phyloP scores from a whole-genome alignment of 1,140 invertebrate species.

The Babylonia areolata region DNA sequence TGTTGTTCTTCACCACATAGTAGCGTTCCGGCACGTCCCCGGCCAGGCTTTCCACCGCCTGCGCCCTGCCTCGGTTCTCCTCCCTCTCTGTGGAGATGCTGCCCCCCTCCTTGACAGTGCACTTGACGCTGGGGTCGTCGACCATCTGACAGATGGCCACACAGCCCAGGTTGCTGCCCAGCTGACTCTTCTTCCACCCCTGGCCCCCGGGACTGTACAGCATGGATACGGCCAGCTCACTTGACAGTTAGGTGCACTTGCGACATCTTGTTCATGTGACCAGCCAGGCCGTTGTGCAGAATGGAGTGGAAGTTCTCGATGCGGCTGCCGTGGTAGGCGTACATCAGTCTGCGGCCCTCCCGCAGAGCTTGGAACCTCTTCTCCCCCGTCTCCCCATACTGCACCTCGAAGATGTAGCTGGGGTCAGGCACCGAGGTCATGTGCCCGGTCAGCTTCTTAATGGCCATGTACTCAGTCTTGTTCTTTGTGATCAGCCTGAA shows the following conservation, averaged over 20 bases:
- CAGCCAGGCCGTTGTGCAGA: constrained; percentile 85
- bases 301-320: constrained; percentile 90
- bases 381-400: constrained; percentile 57
- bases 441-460: constrained; percentile 74
- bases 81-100: not conserved
- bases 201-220: constrained; percentile 83
- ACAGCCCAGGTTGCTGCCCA: constrained; percentile 85
- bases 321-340: constrained; percentile 86
- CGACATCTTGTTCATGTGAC: constrained; percentile 88
- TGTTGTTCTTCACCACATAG: constrained; percentile 86
- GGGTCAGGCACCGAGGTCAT: constrained; percentile 64
- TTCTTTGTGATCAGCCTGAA: constrained; percentile 30
- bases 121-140: constrained; percentile 81
- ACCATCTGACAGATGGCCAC: constrained; percentile 88
- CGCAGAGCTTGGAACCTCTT: constrained; percentile 66
- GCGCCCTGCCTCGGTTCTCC: constrained; percentile 51
- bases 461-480: constrained; percentile 56
- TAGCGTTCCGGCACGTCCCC: constrained; percentile 83
- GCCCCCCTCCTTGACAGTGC: constrained; percentile 65
- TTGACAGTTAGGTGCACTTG: constrained; percentile 85
- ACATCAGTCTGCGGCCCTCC: constrained; percentile 80
- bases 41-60: constrained; percentile 72
- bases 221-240: constrained; percentile 83
- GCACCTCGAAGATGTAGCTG: constrained; percentile 73
- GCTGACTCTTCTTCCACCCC: constrained; percentile 84